Conservation (phyloP, 2,113 vertebrate species). For the Bubo scandiacus region DNA sequence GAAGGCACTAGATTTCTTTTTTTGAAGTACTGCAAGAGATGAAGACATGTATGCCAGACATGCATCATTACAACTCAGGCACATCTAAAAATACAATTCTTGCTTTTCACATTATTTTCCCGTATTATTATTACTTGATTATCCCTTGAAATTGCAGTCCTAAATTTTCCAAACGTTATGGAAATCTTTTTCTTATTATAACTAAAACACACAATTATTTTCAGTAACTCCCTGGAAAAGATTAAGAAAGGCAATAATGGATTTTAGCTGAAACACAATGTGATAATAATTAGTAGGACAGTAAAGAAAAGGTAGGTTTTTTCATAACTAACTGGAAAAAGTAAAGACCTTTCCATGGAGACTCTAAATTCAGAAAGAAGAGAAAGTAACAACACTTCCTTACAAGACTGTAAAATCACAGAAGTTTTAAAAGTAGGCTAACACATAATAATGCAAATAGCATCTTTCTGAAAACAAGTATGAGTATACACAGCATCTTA, state of each 20-base stretch:
- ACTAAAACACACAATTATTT: not conserved
- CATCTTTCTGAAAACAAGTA: not conserved
- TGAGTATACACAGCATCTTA: constrained; percentile 19
- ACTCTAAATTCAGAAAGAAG: not conserved
- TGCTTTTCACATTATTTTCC: not conserved
- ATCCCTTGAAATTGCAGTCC: not conserved
- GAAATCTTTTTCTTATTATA: not conserved
- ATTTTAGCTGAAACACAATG: not conserved
- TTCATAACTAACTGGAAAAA: not conserved
- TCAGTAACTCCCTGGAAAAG: not conserved
- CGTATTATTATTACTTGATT: not conserved
- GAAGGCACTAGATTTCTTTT: not conserved
- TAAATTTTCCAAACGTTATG: not conserved
- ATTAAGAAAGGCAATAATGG: not conserved
- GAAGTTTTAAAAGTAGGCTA: not conserved
- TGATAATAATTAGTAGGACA: not conserved
- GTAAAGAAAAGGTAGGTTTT: not conserved
- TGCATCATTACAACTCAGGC: not conserved
- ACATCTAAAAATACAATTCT: not conserved
- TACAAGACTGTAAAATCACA: not conserved
- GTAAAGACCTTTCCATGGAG: not conserved
- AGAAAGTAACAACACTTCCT: not conserved
- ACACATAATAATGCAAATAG: not conserved
- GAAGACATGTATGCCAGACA: not conserved
- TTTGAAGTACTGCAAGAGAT: not conserved